Evolutionary conservation across 2,888 invertebrate genomes (phyloP).

Genomic region (Agapostemon virescens): DNA sequence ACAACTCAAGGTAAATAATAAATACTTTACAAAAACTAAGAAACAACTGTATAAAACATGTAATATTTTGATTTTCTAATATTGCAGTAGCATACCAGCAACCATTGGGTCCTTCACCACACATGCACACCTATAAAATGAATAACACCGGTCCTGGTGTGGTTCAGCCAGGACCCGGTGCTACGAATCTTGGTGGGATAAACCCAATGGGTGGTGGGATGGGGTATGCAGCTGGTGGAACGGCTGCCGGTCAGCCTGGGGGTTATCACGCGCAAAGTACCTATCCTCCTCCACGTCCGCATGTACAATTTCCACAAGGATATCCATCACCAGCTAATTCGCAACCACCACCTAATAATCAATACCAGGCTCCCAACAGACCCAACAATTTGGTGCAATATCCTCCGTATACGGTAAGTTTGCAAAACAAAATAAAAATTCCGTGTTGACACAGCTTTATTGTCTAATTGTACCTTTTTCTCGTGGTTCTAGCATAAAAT

Average conservation of each 20-base stretch:
- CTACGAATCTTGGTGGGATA: slow-evolving; percentile 76
- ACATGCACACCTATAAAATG: slow-evolving; percentile 85
- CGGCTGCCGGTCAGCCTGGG: slow-evolving; percentile 81
- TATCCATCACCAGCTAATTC: slow-evolving; percentile 77
- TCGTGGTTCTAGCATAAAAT: slow-evolving; percentile 85
- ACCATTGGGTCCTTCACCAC: slow-evolving; percentile 84
- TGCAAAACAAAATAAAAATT: background rate
- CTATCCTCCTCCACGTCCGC: slow-evolving; percentile 81
- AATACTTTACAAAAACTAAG: background rate
- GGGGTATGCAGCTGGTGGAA: slow-evolving; percentile 77
- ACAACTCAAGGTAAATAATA: slow-evolving; percentile 82
- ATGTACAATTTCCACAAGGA: slow-evolving; percentile 80
- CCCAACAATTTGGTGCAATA: slow-evolving; percentile 79
- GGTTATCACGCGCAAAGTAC: slow-evolving; percentile 79
- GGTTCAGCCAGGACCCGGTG: slow-evolving; percentile 82
- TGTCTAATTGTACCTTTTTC: background rate
- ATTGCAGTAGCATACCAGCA: slow-evolving; percentile 83
- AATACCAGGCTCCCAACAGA: slow-evolving; percentile 77
- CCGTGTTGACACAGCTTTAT: background rate
- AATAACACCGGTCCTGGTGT: slow-evolving; percentile 79
- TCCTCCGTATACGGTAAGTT: slow-evolving; percentile 76
- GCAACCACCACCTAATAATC: slow-evolving; percentile 78
- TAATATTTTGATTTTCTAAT: background rate
- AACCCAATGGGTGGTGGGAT: slow-evolving; percentile 77
- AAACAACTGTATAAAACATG: background rate